Evolutionary conservation across 2,797 vertebrate species (phyloP).

Genomic region (Catharus ustulatus): DNA sequence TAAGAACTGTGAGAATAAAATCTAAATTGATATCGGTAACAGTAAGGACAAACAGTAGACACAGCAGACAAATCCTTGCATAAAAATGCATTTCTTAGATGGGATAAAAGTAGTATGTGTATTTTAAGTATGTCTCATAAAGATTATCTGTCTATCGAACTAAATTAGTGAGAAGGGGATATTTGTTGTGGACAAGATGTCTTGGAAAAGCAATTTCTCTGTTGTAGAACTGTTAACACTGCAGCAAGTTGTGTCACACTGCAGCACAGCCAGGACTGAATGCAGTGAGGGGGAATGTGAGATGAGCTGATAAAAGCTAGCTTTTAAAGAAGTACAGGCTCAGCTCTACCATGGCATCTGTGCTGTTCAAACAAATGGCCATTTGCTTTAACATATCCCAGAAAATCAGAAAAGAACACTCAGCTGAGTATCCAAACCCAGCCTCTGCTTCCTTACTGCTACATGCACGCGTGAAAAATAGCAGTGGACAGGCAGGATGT

Average conservation of each 20-base stretch:
- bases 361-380: background rate
- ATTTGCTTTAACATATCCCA: background rate
- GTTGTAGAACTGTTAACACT: constrained; percentile 35
- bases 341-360: background rate
- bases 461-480: background rate
- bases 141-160: constrained; percentile 34
- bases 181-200: constrained; percentile 54
- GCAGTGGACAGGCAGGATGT: background rate
- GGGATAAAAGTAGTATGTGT: background rate
- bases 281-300: constrained; percentile 5
- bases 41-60: background rate
- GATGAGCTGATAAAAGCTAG: constrained; percentile 10
- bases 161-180: constrained; percentile 19
- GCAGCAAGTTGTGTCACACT: constrained; percentile 31
- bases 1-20: background rate
- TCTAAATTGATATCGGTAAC: background rate
- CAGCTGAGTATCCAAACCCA: background rate
- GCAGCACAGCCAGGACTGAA: background rate
- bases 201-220: background rate
- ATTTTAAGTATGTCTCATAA: constrained; percentile 14
- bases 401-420: background rate
- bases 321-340: constrained; percentile 26
- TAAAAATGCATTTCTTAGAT: background rate
- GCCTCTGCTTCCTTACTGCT: background rate
- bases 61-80: background rate